Percentiles rank a stretch among this genome's conserved stretches.
Conservation (phyloP, 2,888 invertebrate genomes). For the Anagyrus pseudococci region DNA sequence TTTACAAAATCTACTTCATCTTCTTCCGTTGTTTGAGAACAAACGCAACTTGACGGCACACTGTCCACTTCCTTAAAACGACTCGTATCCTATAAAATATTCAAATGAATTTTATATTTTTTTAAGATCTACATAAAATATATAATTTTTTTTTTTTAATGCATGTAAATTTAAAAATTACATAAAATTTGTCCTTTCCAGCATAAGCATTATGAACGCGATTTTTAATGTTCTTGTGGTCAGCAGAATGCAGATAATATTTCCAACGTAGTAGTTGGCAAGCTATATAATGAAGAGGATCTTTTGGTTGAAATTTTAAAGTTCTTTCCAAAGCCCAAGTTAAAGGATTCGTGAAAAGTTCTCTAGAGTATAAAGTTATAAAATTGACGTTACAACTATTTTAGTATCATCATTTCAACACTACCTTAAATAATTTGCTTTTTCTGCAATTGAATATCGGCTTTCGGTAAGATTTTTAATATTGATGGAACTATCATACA, state of each 20-base stretch:
- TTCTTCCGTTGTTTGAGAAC: too few species aligned
- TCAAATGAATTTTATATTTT: too few species aligned
- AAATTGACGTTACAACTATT: not conserved
- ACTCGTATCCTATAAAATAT: too few species aligned
- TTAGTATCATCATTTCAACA: not conserved
- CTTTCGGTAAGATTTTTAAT: not conserved
- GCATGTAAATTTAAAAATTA: not conserved
- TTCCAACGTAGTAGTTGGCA: conserved; percentile 49
- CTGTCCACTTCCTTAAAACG: too few species aligned
- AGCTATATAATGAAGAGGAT: conserved; percentile 46
- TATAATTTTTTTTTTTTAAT: conserved; percentile 1
- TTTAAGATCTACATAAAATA: not conserved
- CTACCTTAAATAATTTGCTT: conserved; percentile 43
- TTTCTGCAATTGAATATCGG: not conserved
- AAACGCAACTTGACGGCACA: too few species aligned
- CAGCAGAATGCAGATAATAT: conserved; percentile 37
- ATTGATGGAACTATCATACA: too few species aligned
- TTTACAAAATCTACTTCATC: too few species aligned
- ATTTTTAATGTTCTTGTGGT: conserved; percentile 35
- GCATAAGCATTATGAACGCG: conserved; percentile 37
- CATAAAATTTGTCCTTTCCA: conserved; percentile 5
- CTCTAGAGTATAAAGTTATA: conserved; percentile 33
- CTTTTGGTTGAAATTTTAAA: conserved; percentile 44
- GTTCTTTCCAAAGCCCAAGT: conserved; percentile 47
- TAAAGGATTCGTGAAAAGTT: conserved; percentile 47